These are phyloP conservation scores for Oreochromis mossambicus DNA, from an alignment of 2,797 vertebrate species.

Conservation along the genomic window DNA sequence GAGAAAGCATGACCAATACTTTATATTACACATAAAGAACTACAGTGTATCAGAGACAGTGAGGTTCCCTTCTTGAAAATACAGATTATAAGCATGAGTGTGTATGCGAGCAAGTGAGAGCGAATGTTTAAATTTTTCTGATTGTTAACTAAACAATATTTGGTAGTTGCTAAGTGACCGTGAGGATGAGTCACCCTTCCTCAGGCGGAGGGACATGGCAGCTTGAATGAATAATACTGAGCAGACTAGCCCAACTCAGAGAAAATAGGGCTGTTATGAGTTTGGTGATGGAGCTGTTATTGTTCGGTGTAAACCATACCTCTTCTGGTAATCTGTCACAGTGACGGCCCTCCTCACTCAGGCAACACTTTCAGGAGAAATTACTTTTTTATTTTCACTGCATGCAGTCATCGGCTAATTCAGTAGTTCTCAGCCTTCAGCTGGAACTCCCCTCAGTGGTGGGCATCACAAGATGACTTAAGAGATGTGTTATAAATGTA, in stretches of 20 bases:
- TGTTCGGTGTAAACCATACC: conserved; percentile 61
- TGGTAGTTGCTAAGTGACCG: conserved; percentile 75
- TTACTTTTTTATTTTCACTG: background rate
- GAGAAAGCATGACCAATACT: conserved; percentile 19
- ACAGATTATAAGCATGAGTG: background rate
- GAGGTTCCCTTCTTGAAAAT: background rate
- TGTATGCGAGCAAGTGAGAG: background rate
- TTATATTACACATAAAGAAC: background rate
- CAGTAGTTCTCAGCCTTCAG: background rate
- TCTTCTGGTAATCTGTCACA: conserved; percentile 40
- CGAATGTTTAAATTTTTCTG: conserved; percentile 46
- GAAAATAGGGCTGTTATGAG: conserved; percentile 64
- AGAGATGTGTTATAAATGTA: background rate
- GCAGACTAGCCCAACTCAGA: conserved; percentile 55
- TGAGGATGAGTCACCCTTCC: conserved; percentile 66
- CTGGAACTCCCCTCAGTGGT: conserved; percentile 18
- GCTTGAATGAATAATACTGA: conserved; percentile 66
- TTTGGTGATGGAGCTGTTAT: conserved; percentile 62
- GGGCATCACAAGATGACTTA: background rate
- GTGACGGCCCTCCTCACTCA: background rate
- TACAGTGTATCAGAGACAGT: background rate
- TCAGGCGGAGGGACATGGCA: conserved; percentile 58
- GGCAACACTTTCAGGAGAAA: conserved; percentile 3
- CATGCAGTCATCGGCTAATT: background rate
- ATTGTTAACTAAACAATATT: conserved; percentile 70